Evolutionary conservation across 1,140 invertebrate genomes (phyloP), one percentile per base, ranked within the genome.

Genomic region (Drosophila bifasciata): DNA sequence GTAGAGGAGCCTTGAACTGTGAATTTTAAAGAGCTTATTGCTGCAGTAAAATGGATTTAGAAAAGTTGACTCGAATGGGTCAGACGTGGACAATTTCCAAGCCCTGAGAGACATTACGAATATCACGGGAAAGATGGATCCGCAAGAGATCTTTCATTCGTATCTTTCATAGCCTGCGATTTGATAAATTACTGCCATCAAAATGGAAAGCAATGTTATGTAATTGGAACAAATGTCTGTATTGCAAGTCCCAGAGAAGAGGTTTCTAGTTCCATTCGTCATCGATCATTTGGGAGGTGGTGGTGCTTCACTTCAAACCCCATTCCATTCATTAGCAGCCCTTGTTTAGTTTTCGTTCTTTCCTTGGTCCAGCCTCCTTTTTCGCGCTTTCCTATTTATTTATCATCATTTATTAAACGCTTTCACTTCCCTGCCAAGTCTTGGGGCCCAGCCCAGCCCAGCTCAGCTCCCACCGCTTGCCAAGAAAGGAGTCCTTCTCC

Each of bases 321-420:
- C 45, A 19, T 58, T 52, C 49, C 60, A 51, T 76, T 75, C 63
- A 86, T 77, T 86, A 80, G 61, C 62, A 39, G 50, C 25, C 60
- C 41, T 61, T 51, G n/a, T 40, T 48, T 62, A 53, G 62, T 67
- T 59, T 67, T 59, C 58, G n/a, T 41, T 28, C 55, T 45, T 49
- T 40, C 32, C 53, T 49, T 39, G 39, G 76, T 40, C 46, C 79
- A 70, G 66, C 66, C 72, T 76, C 48, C 79, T 60, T 71, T 73
- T 74, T 52, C 68, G 73, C 73, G 83, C 64, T 69, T 67, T 59
- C 67, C 68, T 81, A 78, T 86, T 84, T 84, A 84, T 84, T 85
- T 85, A 85, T 77, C 81, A 88, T 85, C 81, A 85, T 85, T 85
- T 85, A 85, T 85, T 85, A 86, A 63, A 48, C 79, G 57, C 62